phyloP scores from a whole-genome alignment of 2,888 invertebrate species.

The Pollenia amentaria region DNA sequence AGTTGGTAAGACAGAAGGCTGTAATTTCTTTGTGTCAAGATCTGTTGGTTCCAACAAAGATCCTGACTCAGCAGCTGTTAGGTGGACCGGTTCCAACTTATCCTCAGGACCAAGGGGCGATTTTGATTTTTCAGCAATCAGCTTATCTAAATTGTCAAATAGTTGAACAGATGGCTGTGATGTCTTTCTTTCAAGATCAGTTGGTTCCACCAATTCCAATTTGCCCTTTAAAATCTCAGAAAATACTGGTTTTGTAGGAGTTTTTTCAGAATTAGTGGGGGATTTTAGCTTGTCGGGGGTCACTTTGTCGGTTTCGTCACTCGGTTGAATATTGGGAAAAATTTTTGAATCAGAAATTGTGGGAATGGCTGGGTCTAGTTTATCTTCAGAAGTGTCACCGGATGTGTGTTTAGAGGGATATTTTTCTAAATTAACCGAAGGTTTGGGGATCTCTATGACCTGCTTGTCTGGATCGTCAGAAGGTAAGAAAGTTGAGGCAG shows the following conservation, averaged over 20 bases:
- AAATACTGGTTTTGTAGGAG: neutral
- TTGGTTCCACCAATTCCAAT: too few relatives aligned
- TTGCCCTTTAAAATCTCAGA: neutral
- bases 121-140: neutral
- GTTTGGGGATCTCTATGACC: too few relatives aligned
- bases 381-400: neutral
- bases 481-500: too few relatives aligned
- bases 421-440: neutral
- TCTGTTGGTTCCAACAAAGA: too few relatives aligned
- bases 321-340: too few relatives aligned
- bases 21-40: too few relatives aligned
- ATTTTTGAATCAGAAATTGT: neutral
- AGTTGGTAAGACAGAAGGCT: neutral
- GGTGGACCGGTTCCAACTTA: conserved; percentile 25
- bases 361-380: neutral
- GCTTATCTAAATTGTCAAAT: neutral
- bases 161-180: too few relatives aligned
- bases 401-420: conserved; percentile 10
- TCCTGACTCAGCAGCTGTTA: too few relatives aligned
- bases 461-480: too few relatives aligned
- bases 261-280: neutral
- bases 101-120: conserved; percentile 23
- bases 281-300: too few relatives aligned
- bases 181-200: too few relatives aligned
- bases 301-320: too few relatives aligned